Base-by-base conservation (phyloP, 2,888 invertebrate species). In the Scotopteryx bipunctaria region DNA sequence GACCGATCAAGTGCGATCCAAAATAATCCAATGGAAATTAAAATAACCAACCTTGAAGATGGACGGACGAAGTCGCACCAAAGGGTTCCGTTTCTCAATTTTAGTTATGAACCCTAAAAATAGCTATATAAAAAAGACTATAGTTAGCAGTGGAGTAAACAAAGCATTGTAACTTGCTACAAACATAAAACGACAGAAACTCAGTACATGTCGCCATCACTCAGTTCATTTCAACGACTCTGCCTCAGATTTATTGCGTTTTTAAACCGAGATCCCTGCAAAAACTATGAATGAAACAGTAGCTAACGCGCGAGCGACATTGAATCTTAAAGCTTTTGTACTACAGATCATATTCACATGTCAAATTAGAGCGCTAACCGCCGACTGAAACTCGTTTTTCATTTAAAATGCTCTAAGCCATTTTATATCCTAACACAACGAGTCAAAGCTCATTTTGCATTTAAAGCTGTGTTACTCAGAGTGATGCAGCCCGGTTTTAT, bases 221-320 rank as follows among this genome's bases (percentile, higher is more conserved):
- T 36, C 43, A 42, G 23, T 23, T 37, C 17, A 16, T 43, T 43
- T 17, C 29, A 35, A 17, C 17, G 17, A 17, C 29, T 27, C 32
- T 38, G 31, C 15, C 42, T 37, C 31, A 23, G 49, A 43, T 43
- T 49, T 49, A 49, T 37, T 19, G 31, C 31, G 3, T 17, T 27
- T 27, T 40, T 40, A 17, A 15, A 2, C 25, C 27, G 3, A n/a
- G 27, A 8, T 38, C 17, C 6, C 11, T 5, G 3, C 33, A 27
- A n/a, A n/a, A 4, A 35, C n/a, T 16, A 11, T 40, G n/a, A 16
- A 27, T 9, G 6, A 6, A 29, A 8, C 27, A 6, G 9, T 19
- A 16, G n/a, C 19, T 11, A n/a, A 38, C n/a, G 9, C n/a, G 6
- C 23, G 16, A 25, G 27, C 38, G 3, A 38, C 16, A n/a, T 27